Evolutionary conservation across 2,888 invertebrate species (phyloP).

Genomic region (Nephrotoma guestfalica): DNA sequence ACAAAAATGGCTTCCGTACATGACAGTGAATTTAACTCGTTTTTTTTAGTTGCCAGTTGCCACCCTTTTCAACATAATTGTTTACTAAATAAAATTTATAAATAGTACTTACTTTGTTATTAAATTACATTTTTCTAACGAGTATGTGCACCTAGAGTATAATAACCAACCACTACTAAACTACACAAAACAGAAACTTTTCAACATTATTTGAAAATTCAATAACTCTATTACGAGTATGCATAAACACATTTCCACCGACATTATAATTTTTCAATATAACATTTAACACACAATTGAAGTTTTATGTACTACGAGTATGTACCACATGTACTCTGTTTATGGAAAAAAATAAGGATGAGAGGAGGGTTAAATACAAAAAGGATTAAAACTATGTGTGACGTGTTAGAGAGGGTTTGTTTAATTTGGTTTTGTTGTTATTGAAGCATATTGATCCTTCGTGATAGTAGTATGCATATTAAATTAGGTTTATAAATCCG

Average conservation of each 20-base stretch:
- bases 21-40: neutral
- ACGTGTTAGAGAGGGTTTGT: neutral
- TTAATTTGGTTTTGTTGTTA: neutral
- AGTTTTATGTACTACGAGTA: neutral
- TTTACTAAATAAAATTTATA: neutral
- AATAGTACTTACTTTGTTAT: neutral
- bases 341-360: neutral
- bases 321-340: neutral
- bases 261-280: neutral
- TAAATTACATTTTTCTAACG: neutral
- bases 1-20: neutral
- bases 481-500: too few species aligned
- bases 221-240: neutral
- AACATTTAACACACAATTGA: neutral
- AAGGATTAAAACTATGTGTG: neutral
- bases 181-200: neutral
- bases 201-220: neutral
- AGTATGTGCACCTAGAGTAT: neutral
- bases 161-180: neutral
- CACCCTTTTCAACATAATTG: neutral
- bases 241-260: neutral
- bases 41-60: neutral
- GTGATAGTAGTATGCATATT: too few species aligned
- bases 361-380: neutral
- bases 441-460: neutral